Conservation (phyloP, 1,140 invertebrate genomes). For the Helicoverpa armigera region DNA sequence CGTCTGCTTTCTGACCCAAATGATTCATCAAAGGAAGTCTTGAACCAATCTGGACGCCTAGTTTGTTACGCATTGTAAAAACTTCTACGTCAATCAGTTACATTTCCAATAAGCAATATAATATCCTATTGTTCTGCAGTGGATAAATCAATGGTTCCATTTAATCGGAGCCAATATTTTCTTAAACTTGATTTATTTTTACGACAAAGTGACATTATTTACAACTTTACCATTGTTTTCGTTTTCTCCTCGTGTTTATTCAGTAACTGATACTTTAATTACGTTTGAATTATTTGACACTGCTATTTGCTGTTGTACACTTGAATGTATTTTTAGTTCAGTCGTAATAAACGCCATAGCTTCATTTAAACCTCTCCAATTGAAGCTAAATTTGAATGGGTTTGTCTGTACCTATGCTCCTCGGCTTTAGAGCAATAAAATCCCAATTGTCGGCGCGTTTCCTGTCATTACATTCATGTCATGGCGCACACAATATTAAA, state of each 20-base stretch:
- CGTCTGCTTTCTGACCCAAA: constrained; percentile 35
- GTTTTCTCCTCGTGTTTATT: neutral
- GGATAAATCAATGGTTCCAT: constrained; percentile 19
- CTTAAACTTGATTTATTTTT: constrained; percentile 14
- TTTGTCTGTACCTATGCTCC: constrained; percentile 48
- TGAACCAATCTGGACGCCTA: constrained; percentile 32
- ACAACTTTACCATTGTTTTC: neutral
- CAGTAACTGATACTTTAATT: neutral
- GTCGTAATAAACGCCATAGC: constrained; percentile 18
- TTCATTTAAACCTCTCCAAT: constrained; percentile 55
- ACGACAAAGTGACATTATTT: neutral
- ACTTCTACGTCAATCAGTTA: constrained; percentile 24
- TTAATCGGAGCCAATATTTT: constrained; percentile 25
- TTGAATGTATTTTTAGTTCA: constrained; percentile 17
- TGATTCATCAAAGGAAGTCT: constrained; percentile 47
- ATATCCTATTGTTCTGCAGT: constrained; percentile 25
- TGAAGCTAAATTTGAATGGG: constrained; percentile 54
- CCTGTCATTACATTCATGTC: constrained; percentile 56
- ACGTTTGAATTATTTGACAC: neutral
- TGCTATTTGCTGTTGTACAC: constrained; percentile 6
- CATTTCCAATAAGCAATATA: constrained; percentile 47
- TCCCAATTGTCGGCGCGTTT: constrained; percentile 60
- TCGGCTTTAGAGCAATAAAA: constrained; percentile 51
- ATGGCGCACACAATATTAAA: constrained; percentile 32
- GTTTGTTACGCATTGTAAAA: constrained; percentile 9